These are phyloP conservation scores for Halichondria panicea DNA, from an alignment of 37 sponge, comb jelly and placozoan genomes.

Conservation along the genomic window DNA sequence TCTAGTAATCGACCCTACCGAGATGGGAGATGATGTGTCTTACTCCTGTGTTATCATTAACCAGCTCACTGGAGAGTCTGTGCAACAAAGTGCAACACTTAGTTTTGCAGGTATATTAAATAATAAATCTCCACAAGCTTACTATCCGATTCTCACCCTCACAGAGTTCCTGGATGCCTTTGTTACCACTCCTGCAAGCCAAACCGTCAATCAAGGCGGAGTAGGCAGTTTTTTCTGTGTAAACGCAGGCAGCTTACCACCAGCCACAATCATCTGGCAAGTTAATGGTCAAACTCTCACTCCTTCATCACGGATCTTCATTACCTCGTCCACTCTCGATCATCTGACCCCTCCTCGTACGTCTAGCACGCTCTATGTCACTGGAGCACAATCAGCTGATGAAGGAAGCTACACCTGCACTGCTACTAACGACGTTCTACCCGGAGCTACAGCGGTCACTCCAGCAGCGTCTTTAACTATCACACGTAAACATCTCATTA, in stretches of 20 bases:
- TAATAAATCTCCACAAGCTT: neutral
- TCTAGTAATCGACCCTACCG: slow-evolving; percentile 38
- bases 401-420: slow-evolving; percentile 40
- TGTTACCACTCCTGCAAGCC: slow-evolving; percentile 29
- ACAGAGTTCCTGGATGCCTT: slow-evolving; percentile 41
- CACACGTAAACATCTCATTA: too few species aligned
- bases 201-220: slow-evolving; percentile 34
- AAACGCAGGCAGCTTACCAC: slow-evolving; percentile 64
- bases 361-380: slow-evolving; percentile 50
- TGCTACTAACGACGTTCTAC: slow-evolving; percentile 46
- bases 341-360: slow-evolving; percentile 29
- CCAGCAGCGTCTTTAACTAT: slow-evolving; percentile 34
- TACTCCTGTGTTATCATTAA: slow-evolving; percentile 58
- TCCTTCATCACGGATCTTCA: slow-evolving; percentile 7
- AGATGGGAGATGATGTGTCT: slow-evolving; percentile 35
- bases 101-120: slow-evolving; percentile 66
- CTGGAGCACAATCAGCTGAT: slow-evolving; percentile 7
- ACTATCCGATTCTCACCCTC: neutral
- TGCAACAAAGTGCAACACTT: slow-evolving; percentile 30
- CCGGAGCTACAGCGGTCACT: slow-evolving; percentile 32
- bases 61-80: neutral
- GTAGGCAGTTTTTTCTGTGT: slow-evolving; percentile 50
- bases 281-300: slow-evolving; percentile 7
- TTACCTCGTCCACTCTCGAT: slow-evolving; percentile 10
- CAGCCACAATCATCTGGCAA: slow-evolving; percentile 53